Conservation (phyloP, 1,140 invertebrate species). For the Trypoxylus dichotomus region DNA sequence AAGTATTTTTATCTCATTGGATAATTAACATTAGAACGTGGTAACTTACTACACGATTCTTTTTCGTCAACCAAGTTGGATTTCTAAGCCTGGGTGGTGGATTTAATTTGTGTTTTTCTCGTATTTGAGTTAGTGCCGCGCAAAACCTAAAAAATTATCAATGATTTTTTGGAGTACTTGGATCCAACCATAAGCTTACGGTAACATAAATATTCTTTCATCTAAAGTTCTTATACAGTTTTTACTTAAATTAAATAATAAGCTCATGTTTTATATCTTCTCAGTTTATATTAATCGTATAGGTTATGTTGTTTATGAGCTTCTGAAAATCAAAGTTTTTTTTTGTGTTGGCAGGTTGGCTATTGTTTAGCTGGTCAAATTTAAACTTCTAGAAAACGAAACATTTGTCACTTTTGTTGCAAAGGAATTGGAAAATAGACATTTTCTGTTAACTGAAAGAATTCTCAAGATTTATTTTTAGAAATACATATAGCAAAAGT, state of each 20-base stretch:
- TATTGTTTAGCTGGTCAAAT: neutral
- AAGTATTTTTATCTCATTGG: too few relatives aligned
- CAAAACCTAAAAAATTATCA: constrained; percentile 26
- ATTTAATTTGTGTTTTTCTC: constrained; percentile 43
- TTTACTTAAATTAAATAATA: constrained; percentile 36
- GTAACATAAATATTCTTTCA: neutral
- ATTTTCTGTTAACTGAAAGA: neutral
- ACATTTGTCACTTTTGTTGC: neutral
- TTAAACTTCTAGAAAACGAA: too few relatives aligned
- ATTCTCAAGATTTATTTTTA: neutral
- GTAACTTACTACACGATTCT: constrained; percentile 56
- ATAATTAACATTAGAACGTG: too few relatives aligned
- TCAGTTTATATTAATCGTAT: neutral
- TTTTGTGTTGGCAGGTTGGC: neutral
- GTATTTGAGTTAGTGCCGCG: constrained; percentile 37
- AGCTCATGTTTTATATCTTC: neutral
- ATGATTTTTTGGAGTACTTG: neutral
- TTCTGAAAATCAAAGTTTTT: neutral
- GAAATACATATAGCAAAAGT: neutral
- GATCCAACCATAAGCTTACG: neutral
- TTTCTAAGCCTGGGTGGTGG: constrained; percentile 57
- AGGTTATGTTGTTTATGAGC: neutral
- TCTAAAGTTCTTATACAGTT: constrained; percentile 31
- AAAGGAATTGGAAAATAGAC: too few relatives aligned
- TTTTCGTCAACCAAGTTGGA: constrained; percentile 61